phyloP scores from a whole-genome alignment of 2,797 vertebrate genomes.

The Sciaenops ocellatus region DNA sequence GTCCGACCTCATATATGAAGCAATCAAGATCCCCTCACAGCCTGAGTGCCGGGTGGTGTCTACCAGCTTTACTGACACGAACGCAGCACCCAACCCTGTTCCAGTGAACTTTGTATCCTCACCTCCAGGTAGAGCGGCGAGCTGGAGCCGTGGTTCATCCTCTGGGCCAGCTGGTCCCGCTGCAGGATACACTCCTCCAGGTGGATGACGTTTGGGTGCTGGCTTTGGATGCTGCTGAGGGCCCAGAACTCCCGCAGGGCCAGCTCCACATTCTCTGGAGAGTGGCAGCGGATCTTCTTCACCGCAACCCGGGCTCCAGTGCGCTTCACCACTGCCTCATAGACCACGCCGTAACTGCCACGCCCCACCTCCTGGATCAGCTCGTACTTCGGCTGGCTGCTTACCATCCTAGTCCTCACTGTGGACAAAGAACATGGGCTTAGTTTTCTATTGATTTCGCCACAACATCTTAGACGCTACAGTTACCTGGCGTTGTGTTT shows the following conservation, averaged over 20 bases:
- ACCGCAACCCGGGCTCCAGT: constrained; percentile 93
- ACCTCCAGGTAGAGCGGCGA: constrained; percentile 97
- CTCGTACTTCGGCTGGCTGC: constrained; percentile 99
- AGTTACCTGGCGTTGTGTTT: too few species aligned
- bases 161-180: constrained; percentile 95
- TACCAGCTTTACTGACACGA: neutral
- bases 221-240: constrained; percentile 98
- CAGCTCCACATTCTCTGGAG: constrained; percentile 97
- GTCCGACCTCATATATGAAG: neutral
- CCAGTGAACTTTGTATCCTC: constrained; percentile 17
- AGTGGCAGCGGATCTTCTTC: constrained; percentile 98
- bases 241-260: constrained; percentile 98
- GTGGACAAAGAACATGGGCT: constrained; percentile 58
- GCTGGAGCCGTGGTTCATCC: constrained; percentile 95
- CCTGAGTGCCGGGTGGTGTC: too few species aligned
- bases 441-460: neutral
- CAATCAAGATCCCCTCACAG: neutral
- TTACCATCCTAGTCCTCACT: constrained; percentile 95
- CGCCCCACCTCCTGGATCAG: constrained; percentile 99
- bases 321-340: constrained; percentile 94
- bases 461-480: too few species aligned
- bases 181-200: constrained; percentile 97
- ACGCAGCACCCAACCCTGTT: neutral
- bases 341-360: constrained; percentile 98
- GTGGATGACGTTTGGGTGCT: constrained; percentile 98